These are phyloP conservation scores for Paracyclopina nana DNA, from an alignment of 1,140 invertebrate species.

Conservation along the genomic window DNA sequence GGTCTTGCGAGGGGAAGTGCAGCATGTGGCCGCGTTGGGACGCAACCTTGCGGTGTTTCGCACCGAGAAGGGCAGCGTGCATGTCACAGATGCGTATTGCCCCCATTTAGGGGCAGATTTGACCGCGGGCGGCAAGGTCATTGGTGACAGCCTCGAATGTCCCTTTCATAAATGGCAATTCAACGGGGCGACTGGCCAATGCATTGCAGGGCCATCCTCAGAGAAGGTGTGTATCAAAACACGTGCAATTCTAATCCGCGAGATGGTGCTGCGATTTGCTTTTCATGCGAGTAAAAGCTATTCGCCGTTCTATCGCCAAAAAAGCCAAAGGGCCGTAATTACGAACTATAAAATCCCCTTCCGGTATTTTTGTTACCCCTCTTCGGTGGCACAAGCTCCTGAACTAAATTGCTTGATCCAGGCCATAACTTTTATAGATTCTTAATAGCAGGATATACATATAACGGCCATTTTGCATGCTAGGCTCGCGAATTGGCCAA, in stretches of 20 bases:
- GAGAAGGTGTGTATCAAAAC: slow-evolving; percentile 29
- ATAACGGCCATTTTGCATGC: neutral
- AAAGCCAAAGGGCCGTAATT: too few relatives aligned
- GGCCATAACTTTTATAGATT: too few relatives aligned
- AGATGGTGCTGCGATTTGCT: too few relatives aligned
- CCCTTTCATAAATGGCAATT: slow-evolving; percentile 76
- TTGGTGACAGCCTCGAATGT: slow-evolving; percentile 56
- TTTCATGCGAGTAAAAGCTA: too few relatives aligned
- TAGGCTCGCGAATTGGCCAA: slow-evolving; percentile 19
- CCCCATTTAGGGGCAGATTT: slow-evolving; percentile 73
- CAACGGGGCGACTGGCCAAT: slow-evolving; percentile 44
- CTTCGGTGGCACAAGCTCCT: too few relatives aligned
- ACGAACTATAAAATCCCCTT: too few relatives aligned
- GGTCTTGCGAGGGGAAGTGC: neutral
- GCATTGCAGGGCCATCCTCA: slow-evolving; percentile 44
- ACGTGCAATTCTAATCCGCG: neutral
- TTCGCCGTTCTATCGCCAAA: too few relatives aligned
- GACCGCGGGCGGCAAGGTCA: slow-evolving; percentile 47
- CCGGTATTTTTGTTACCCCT: too few relatives aligned
- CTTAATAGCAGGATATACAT: too few relatives aligned
- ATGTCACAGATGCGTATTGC: slow-evolving; percentile 61
- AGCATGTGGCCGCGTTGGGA: slow-evolving; percentile 28
- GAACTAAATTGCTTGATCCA: too few relatives aligned
- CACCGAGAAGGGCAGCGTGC: slow-evolving; percentile 33
- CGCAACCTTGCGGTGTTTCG: slow-evolving; percentile 57